Evolutionary conservation across 2,113 vertebrate genomes (phyloP), one percentile per base, ranked within the genome.

Genomic region (Tichodroma muraria): DNA sequence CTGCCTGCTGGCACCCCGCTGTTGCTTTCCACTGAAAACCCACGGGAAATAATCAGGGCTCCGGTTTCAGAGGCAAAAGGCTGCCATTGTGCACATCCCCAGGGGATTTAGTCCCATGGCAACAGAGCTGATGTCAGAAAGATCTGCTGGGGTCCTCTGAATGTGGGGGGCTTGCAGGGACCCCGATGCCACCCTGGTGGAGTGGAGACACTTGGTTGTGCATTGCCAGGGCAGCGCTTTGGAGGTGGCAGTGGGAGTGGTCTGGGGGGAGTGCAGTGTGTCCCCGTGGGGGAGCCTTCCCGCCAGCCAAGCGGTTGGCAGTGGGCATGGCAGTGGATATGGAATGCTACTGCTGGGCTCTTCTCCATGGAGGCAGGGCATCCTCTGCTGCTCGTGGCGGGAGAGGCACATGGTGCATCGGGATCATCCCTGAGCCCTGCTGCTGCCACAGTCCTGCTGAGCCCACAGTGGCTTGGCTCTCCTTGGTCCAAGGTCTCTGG

Each of bases 131-230:
- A 69, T 10, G 17, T 60, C 38, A 59, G 56, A 57, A 91, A 9
- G 59, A 59, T 68, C 40, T 72, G 19, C 30, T 59, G 54, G 44
- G 16, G 20, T 88, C 18, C 21, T 63, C 33, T 4, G 12, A 84
- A 53, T 4, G 38, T 0, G 0, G 21, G n/a, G 56, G 37, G 11
- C n/a, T 82, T 1, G 0, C 33, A 8, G 63, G 28, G 54, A n/a
- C 35, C 53, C 17, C 1, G 1, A 14, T 76, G 47, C 66, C 49
- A 30, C 13, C 20, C 6, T 1, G 2, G 25, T 49, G n/a, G 45
- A 42, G 21, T 71, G 57, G 57, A 21, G 6, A 23, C 9, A 7
- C 19, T 44, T 28, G 57, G 47, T 53, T 2, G 0, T 0, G 0
- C 24, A 3, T 76, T 3, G 0, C 24, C 25, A 54, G 24, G 24